Conservation (phyloP, 2,888 invertebrate species). For the Catocala sponsa region DNA sequence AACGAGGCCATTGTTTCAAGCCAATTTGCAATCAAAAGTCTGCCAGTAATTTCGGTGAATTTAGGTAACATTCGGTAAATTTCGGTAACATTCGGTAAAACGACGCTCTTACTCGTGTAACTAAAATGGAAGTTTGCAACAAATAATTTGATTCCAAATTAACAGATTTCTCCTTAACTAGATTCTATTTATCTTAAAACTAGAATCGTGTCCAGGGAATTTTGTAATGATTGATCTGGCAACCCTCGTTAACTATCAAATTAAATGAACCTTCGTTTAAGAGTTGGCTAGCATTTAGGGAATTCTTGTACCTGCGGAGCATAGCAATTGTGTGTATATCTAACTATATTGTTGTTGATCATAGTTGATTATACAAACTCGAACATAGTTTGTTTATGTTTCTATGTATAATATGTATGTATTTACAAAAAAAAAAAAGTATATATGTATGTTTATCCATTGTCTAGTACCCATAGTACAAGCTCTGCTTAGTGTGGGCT, state of each 20-base stretch:
- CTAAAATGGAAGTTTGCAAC: constrained; percentile 21
- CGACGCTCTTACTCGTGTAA: constrained; percentile 9
- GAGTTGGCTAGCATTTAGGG: constrained; percentile 4
- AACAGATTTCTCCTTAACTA: constrained; percentile 1
- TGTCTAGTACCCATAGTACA: no score
- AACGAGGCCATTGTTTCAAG: constrained; percentile 21
- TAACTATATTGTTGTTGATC: no score
- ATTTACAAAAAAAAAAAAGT: no score
- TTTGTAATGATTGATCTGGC: constrained; percentile 3
- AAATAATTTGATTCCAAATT: constrained; percentile 33
- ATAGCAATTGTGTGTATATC: background rate
- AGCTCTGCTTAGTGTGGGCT: no score
- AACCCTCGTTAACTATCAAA: constrained; percentile 9
- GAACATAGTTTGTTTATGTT: no score
- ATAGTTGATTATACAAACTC: no score
- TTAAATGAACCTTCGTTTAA: constrained; percentile 11
- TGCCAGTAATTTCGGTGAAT: constrained; percentile 28
- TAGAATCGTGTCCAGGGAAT: constrained; percentile 4
- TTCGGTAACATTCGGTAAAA: constrained; percentile 28
- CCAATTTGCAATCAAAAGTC: constrained; percentile 42
- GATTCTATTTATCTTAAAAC: constrained; percentile 5
- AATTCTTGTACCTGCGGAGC: background rate
- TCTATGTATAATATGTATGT: no score
- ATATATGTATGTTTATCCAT: no score
- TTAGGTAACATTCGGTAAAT: constrained; percentile 27